Percentiles rank a stretch among this genome's conserved stretches.
Evolutionary conservation across 1,140 invertebrate genomes (phyloP).

Genomic region (Nephotettix cincticeps): DNA sequence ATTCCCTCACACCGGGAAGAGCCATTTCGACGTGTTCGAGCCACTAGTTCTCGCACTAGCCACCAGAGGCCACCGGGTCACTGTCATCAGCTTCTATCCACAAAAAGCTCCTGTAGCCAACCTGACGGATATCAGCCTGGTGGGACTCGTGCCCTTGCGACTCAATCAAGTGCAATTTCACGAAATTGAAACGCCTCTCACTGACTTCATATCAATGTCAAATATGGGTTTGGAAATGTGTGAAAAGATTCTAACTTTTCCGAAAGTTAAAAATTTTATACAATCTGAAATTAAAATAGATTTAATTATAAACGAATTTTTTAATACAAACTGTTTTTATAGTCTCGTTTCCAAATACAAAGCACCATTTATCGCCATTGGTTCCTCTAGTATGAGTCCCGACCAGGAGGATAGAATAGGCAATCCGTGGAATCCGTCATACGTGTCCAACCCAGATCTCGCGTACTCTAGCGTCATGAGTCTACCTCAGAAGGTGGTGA

Average conservation of each 20-base stretch:
- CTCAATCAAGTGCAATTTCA: background rate
- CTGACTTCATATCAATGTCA: constrained; percentile 9
- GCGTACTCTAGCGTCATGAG: constrained; percentile 28
- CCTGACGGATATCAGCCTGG: constrained; percentile 50
- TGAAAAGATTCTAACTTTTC: constrained; percentile 51
- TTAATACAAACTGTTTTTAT: constrained; percentile 39
- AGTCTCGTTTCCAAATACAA: constrained; percentile 46
- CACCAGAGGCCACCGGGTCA: constrained; percentile 43
- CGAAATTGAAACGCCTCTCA: background rate
- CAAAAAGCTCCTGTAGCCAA: constrained; percentile 50
- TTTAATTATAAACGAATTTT: constrained; percentile 42
- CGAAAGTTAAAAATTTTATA: constrained; percentile 52
- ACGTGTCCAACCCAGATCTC: constrained; percentile 27
- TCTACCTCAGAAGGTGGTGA: constrained; percentile 22
- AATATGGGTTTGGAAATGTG: constrained; percentile 44
- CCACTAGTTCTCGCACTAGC: constrained; percentile 43
- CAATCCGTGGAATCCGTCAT: constrained; percentile 25
- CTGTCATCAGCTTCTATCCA: constrained; percentile 48
- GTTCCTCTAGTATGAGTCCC: constrained; percentile 56
- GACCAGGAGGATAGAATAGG: constrained; percentile 54
- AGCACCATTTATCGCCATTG: constrained; percentile 58
- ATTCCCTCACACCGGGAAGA: constrained; percentile 42
- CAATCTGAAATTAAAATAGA: constrained; percentile 44
- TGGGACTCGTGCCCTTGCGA: background rate
- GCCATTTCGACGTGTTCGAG: constrained; percentile 46